Base-by-base conservation (phyloP, 2,888 invertebrate genomes). In the Aromia moschata region DNA sequence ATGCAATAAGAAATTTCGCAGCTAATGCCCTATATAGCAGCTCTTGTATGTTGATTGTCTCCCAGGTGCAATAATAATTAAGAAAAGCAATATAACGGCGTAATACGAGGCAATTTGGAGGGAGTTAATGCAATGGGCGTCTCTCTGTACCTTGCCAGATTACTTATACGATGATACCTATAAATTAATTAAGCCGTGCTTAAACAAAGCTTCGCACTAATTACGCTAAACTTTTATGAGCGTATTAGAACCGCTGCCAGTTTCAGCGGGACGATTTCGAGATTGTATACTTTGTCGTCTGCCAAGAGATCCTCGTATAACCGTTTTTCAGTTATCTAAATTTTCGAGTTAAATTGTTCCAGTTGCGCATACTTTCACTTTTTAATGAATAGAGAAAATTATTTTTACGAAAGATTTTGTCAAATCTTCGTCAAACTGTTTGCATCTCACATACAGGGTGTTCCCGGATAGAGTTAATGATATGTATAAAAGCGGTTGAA, bases 151-250 rank as follows among this genome's bases (percentile, higher is more conserved):
- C 49, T 49, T 43, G 43, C 53, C 16, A 62, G 58, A 64, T 69
- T 70, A 68, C 69, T 66, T 64, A 68, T 66, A 69, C 69, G 70
- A 68, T 68, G 70, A 73, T 71, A 70, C 72, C 73, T 70, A 72
- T 73, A 73, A 73, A 73, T 73, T 73, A 70, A 73, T 73, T 73
- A 73, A 70, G 64, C 67, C 61, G 61, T 65, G 64, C 68, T 73
- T 70, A 71, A 70, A 73, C 69, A 70, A 71, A 72, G 70, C 70
- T 70, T 61, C 62, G 67, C 62, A 67, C 65, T 71, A 71, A 73
- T 73, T 73, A 72, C 68, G 67, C 70, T 72, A 67, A n/a, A 72
- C 70, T 72, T 70, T 73, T 73, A 72, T 70, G 69, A 61, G 61
- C 66, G 60, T 64, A 64, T 68, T 70, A 55, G 64, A 60, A 60